Percentiles rank a stretch among this genome's conserved stretches.
Conservation (phyloP, 2,888 invertebrate genomes). For the Campoplex capitator region DNA sequence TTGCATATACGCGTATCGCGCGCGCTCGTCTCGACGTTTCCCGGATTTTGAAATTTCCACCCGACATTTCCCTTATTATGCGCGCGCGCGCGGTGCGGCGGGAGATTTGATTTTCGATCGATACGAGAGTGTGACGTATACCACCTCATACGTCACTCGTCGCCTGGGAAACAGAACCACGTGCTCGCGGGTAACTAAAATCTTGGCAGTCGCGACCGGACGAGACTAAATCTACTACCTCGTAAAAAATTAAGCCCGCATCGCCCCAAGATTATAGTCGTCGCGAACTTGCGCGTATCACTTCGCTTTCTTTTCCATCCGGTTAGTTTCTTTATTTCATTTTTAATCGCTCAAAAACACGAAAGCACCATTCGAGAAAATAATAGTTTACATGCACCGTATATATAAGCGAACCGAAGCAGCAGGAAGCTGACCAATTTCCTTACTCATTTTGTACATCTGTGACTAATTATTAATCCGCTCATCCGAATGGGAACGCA, state of each 20-base stretch:
- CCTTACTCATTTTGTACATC: background rate
- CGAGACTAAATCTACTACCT: slow-evolving; percentile 34
- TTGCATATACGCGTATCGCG: background rate
- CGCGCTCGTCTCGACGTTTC: background rate
- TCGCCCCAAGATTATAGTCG: slow-evolving; percentile 8
- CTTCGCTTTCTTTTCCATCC: background rate
- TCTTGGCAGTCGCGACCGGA: slow-evolving; percentile 43
- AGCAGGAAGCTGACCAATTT: background rate
- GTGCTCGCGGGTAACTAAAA: slow-evolving; percentile 31
- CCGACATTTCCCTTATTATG: background rate
- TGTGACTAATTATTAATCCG: slow-evolving; percentile 37
- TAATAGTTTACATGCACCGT: slow-evolving; percentile 15
- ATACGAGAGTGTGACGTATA: too few relatives aligned
- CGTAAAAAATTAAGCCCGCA: slow-evolving; percentile 15
- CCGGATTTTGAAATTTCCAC: slow-evolving; percentile 19
- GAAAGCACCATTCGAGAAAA: background rate
- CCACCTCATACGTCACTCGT: background rate
- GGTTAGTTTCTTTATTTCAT: slow-evolving; percentile 20
- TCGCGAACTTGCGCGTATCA: background rate
- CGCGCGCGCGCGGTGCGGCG: background rate
- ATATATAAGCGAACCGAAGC: too few relatives aligned
- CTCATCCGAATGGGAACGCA: background rate
- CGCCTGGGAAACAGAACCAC: slow-evolving; percentile 38
- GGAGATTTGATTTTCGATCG: background rate
- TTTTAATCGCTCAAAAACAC: background rate